Base-by-base conservation (phyloP, 1,140 invertebrate genomes). In the Drosophila tani region DNA sequence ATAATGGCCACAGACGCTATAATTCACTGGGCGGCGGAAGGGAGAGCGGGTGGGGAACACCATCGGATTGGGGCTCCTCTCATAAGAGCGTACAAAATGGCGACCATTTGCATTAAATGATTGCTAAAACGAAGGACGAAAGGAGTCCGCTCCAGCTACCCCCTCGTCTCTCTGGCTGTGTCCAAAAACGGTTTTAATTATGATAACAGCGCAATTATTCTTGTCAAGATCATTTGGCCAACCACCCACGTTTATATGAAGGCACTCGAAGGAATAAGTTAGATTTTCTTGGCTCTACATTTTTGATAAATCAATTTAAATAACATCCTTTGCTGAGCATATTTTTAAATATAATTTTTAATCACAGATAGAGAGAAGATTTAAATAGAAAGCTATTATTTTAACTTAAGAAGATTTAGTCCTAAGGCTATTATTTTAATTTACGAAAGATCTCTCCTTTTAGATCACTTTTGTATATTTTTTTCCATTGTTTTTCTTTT, bases 201-300 rank as follows among this genome's bases (percentile, higher is more conserved):
- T 88, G 85, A 88, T 90, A 88, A 88, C 85, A 88, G 85, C 85
- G 85, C 85, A 88, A 88, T 88, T 88, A 88, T 88, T 88, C 85
- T 88, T 88, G 85, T 88, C 85, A 88, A 88, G 85, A 90, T 88
- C 85, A 88, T 88, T 88, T 84, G 81, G 70, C 69, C 77, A 67
- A 58, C 53, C 57, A 45, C 57, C 65, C 78, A 74, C 46, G 29
- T 41, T 41, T 15, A 55, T 21, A 58, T 55, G 19, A n/a, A 57
- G 12, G 29, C 50, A 74, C 67, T 46, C 29, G 2, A 19, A 47
- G 27, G 68, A 70, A 63, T 35, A 3, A 9, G 29, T 9, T 32
- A 32, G 9, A 32, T 9, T 32, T 32, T 11, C 32, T 35, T 35
- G 2, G 32, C 32, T 35, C 0, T 11, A 35, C 3, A 9, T 35